phyloP scores from a whole-genome alignment of 1,140 invertebrate species.

The Solenopsis fugax region DNA sequence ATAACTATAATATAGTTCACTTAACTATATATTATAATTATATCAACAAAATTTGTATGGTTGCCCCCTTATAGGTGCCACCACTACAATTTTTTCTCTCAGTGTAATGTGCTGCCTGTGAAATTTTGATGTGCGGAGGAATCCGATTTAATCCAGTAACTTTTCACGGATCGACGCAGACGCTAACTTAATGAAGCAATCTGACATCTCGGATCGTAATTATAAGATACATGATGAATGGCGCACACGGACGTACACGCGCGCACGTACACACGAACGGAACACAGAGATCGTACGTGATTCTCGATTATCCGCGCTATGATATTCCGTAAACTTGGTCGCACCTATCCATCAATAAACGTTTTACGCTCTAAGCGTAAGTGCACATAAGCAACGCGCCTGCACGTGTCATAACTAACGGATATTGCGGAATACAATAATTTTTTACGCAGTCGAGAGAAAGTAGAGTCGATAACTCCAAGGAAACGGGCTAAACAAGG shows the following conservation, averaged over 20 bases:
- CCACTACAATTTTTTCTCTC: too few species aligned
- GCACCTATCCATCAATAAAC: constrained; percentile 52
- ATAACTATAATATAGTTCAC: too few species aligned
- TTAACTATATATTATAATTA: too few species aligned
- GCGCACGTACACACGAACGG: background rate
- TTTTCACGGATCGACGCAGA: background rate
- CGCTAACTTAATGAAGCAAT: background rate
- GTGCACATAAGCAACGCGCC: constrained; percentile 62
- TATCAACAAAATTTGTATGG: too few species aligned
- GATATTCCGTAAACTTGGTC: constrained; percentile 22
- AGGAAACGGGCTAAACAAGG: constrained; percentile 62
- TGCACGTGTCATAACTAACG: constrained; percentile 62
- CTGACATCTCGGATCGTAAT: constrained; percentile 13
- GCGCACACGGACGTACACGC: background rate
- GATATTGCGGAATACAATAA: constrained; percentile 81
- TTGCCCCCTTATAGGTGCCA: too few species aligned
- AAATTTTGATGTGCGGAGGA: background rate
- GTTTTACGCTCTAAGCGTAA: constrained; percentile 66
- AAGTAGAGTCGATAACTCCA: constrained; percentile 64
- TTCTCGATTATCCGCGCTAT: constrained; percentile 2
- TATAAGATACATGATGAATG: background rate
- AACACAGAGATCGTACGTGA: too few species aligned
- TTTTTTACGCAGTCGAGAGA: constrained; percentile 74
- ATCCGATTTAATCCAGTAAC: background rate
- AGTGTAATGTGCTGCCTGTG: background rate